Base-by-base conservation (phyloP, 2,797 vertebrate genomes). In the Periparus ater region DNA sequence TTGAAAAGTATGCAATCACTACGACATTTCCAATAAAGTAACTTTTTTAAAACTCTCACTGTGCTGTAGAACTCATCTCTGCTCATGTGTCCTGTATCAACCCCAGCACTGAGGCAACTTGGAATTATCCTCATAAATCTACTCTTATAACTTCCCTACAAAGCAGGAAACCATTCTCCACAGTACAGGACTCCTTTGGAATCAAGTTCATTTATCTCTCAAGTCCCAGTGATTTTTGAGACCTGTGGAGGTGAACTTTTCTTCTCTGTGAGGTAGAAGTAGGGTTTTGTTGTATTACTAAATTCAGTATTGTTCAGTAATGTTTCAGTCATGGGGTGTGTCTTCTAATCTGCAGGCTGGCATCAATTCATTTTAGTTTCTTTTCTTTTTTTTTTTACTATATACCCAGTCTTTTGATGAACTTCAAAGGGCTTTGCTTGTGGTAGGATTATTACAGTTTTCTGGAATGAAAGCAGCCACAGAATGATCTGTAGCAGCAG, bases 391-490 rank as follows among this genome's bases (percentile, higher is more conserved):
- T 38, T 57, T 45, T 19, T 2, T 5, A 9, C 38, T 40, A 2
- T 80, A 13, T 68, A 63, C 55, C 36, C 38, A 70, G 25, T 45
- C 53, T 76, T 96, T 79, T 89, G 26, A 62, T 83, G 54, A 38
- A 42, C 38, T 88, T 55, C 57, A 82, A 83, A 81, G n/a, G 42
- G 51, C 54, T 93, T 88, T 57, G 19, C 34, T 44, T 65, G 50
- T 81, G 73, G 40, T 79, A 68, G 30, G 51, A 74, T 84, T 83
- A 75, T 66, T 44, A 4, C n/a, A 36, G 25, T 96, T 91, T 93
- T 85, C 86, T 84, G 67, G 51, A 71, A 82, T 57, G 67, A 93
- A 93, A 92, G 85, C 68, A 62, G 58, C 9, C 2, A 7, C 34
- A 44, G 30, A 57, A 7, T 27, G 50, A 62, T 91, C 62, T 81